A percentile compares a stretch with the other conserved stretches of the same genome.
phyloP scores from a whole-genome alignment of 2,797 vertebrate species.

The Florisuga fusca region DNA sequence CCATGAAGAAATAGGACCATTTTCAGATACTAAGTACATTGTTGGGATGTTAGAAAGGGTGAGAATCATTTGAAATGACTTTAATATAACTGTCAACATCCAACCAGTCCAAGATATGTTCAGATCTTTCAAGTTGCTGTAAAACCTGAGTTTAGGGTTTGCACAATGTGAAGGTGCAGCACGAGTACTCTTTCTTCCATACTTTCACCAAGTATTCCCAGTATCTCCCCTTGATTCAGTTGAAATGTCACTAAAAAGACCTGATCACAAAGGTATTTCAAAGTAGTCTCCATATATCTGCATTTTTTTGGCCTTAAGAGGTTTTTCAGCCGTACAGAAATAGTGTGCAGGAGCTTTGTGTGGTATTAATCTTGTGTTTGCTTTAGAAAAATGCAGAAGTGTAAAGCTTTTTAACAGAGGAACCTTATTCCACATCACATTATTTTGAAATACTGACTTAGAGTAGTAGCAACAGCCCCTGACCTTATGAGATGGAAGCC shows the following conservation, averaged over 20 bases:
- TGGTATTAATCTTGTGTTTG: background rate
- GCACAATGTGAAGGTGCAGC: background rate
- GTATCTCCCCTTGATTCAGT: background rate
- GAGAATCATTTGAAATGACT: slow-evolving; percentile 59
- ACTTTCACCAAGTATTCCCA: background rate
- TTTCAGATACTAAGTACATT: slow-evolving; percentile 96
- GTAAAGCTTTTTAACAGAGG: background rate
- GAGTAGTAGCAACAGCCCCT: background rate
- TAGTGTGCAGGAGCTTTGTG: background rate
- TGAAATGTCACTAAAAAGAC: background rate
- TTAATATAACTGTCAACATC: background rate
- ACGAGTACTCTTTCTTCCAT: background rate
- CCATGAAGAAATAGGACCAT: slow-evolving; percentile 95
- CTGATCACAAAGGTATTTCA: background rate
- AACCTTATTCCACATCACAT: background rate
- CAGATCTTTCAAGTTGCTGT: background rate
- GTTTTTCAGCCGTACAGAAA: background rate
- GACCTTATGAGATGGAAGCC: background rate
- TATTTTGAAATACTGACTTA: background rate
- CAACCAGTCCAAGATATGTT: background rate
- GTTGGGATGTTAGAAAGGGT: slow-evolving; percentile 98
- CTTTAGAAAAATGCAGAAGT: background rate
- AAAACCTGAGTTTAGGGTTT: background rate
- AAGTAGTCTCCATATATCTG: background rate
- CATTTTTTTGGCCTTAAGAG: background rate